Evolutionary conservation across 1,140 invertebrate genomes (phyloP).

Genomic region (Laodelphax striatellus): DNA sequence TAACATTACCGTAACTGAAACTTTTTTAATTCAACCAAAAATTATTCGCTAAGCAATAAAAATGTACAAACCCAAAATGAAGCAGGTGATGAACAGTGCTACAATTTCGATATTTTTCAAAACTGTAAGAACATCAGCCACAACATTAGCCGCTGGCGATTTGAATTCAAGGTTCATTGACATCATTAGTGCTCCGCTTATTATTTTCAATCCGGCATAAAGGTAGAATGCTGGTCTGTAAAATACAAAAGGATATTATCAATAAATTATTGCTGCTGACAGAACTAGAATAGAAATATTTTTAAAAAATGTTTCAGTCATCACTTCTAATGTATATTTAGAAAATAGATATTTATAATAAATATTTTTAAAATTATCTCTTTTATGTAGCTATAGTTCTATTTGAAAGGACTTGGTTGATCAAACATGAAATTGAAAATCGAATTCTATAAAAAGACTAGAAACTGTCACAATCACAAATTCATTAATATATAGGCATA

Average conservation of each 20-base stretch:
- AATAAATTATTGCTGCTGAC: not conserved
- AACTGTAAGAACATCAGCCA: slow-evolving; percentile 55
- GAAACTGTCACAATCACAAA: no score
- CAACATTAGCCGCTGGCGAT: slow-evolving; percentile 54
- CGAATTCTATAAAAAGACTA: no score
- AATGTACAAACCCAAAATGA: slow-evolving; percentile 50
- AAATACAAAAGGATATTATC: slow-evolving; percentile 22
- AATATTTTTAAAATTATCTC: no score
- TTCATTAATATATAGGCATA: no score
- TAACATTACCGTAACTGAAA: no score
- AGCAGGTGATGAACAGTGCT: slow-evolving; percentile 56
- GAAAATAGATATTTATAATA: no score
- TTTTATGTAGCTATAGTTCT: no score
- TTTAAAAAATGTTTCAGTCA: no score
- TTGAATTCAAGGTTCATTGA: slow-evolving; percentile 68
- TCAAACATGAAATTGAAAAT: no score
- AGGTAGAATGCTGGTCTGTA: slow-evolving; percentile 68
- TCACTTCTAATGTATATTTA: no score
- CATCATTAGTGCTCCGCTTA: slow-evolving; percentile 54
- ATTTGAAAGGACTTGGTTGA: no score
- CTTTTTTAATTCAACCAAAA: slow-evolving; percentile 2
- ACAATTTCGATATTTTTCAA: slow-evolving; percentile 61
- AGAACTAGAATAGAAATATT: no score
- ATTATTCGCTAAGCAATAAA: not conserved
- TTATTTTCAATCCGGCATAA: slow-evolving; percentile 56